These are phyloP conservation scores for Delia radicum DNA, from an alignment of 1,140 invertebrate species.

Conservation along the genomic window DNA sequence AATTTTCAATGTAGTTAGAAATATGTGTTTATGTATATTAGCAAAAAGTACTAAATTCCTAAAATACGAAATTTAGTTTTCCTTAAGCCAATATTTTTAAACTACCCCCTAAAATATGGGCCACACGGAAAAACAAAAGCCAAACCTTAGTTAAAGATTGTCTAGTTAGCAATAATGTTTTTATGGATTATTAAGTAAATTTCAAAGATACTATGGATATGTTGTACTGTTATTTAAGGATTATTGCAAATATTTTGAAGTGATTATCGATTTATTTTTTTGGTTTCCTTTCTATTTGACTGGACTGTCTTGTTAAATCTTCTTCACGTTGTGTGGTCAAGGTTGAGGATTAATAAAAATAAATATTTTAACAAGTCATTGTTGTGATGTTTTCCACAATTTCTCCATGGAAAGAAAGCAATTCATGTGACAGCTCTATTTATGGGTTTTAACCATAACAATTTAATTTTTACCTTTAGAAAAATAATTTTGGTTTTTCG, in stretches of 20 bases:
- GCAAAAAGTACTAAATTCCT: too few relatives aligned
- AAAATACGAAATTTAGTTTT: too few relatives aligned
- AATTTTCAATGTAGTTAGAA: too few relatives aligned
- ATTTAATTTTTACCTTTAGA: neutral
- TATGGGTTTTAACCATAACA: slow-evolving; percentile 1
- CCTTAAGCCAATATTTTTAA: too few relatives aligned
- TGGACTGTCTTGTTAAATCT: neutral
- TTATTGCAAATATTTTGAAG: neutral
- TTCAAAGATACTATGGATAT: neutral
- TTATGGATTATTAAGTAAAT: too few relatives aligned
- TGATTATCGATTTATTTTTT: neutral
- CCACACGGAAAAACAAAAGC: too few relatives aligned
- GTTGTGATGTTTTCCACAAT: neutral
- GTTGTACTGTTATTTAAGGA: neutral
- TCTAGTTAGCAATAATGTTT: too few relatives aligned
- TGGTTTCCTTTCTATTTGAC: neutral
- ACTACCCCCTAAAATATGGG: too few relatives aligned
- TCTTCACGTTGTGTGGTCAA: neutral
- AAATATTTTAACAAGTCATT: slow-evolving; percentile 4
- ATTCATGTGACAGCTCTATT: neutral
- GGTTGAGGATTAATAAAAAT: neutral
- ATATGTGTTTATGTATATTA: too few relatives aligned
- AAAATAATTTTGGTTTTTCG: neutral
- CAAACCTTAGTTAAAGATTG: too few relatives aligned
- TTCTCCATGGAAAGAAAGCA: neutral